These are phyloP conservation scores for Eciton burchellii DNA, from an alignment of 1,140 invertebrate genomes.

Conservation along the genomic window DNA sequence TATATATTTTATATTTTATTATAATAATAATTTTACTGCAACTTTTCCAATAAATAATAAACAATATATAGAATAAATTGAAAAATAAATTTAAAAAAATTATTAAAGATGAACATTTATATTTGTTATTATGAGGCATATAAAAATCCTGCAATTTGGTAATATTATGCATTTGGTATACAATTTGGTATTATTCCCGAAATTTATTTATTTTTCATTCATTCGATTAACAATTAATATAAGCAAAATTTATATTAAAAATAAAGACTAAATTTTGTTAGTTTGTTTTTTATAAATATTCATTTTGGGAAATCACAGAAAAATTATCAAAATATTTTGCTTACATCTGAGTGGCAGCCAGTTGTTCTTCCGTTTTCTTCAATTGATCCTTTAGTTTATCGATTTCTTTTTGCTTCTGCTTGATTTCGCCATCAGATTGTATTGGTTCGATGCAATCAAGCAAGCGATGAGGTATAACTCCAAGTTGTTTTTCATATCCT, in stretches of 20 bases:
- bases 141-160: too few species aligned
- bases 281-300: too few species aligned
- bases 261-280: background rate
- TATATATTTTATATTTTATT: too few species aligned
- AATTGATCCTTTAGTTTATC: slow-evolving; percentile 86
- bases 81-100: slow-evolving; percentile 19
- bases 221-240: background rate
- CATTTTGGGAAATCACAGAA: background rate
- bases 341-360: slow-evolving; percentile 79
- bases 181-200: too few species aligned
- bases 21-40: too few species aligned
- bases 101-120: background rate
- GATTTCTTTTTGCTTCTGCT: slow-evolving; percentile 87
- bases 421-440: slow-evolving; percentile 82
- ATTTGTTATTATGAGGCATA: background rate
- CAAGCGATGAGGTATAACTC: slow-evolving; percentile 74
- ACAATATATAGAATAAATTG: too few species aligned
- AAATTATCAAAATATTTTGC: slow-evolving; percentile 30
- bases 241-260: background rate
- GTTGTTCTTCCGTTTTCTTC: slow-evolving; percentile 87
- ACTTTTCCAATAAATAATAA: background rate
- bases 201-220: background rate
- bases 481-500: slow-evolving; percentile 85
- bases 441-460: slow-evolving; percentile 76
- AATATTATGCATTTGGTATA: too few species aligned